These are phyloP conservation scores for Ophion ellenae DNA, from an alignment of 2,888 invertebrate species.

Conservation along the genomic window DNA sequence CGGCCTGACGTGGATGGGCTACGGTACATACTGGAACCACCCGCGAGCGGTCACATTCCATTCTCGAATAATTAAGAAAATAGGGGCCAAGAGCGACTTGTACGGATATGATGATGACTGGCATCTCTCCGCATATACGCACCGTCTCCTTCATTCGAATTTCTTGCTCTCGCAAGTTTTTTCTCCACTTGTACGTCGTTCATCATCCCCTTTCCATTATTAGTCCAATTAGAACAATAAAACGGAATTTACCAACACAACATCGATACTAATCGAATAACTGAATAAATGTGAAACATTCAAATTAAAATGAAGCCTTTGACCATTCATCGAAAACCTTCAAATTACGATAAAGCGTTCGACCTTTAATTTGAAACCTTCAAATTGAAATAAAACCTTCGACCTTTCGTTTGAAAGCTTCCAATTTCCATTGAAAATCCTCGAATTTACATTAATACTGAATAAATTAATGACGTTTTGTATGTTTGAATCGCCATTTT, in stretches of 20 bases:
- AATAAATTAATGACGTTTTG: no score
- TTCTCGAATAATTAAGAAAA: constrained; percentile 60
- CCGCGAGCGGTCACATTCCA: constrained; percentile 55
- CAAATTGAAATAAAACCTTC: no score
- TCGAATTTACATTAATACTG: no score
- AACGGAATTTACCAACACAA: not conserved
- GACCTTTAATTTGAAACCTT: no score
- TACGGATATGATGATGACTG: constrained; percentile 43
- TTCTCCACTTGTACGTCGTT: constrained; percentile 6
- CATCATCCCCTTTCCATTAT: constrained; percentile 4
- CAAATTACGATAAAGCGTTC: no score
- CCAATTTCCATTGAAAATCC: no score
- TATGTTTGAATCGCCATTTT: no score
- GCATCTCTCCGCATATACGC: constrained; percentile 22
- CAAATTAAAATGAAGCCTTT: no score
- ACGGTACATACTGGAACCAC: constrained; percentile 37
- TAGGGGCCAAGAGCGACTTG: constrained; percentile 46
- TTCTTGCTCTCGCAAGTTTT: not conserved
- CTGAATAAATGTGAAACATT: not conserved
- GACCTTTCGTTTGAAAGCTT: no score
- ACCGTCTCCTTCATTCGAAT: constrained; percentile 29
- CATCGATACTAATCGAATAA: not conserved
- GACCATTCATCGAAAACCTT: no score
- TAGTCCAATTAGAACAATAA: not conserved
- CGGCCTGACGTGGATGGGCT: constrained; percentile 25